phyloP scores from a whole-genome alignment of 2,888 invertebrate genomes.

The Muscina levida region DNA sequence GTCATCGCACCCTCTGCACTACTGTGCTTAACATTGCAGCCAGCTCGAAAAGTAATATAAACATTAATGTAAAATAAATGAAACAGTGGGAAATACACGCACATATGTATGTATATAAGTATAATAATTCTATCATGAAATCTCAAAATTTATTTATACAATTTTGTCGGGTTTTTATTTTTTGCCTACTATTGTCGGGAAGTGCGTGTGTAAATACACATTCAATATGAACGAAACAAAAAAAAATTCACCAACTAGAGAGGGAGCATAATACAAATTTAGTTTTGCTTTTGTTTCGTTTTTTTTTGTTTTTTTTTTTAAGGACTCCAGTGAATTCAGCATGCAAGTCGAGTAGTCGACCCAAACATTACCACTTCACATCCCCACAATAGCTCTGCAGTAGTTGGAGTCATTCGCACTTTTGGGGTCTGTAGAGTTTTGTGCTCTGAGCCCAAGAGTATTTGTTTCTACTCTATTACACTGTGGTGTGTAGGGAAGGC shows the following conservation, averaged over 20 bases:
- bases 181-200: conserved; percentile 3
- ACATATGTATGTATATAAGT: neutral
- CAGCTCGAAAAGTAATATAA: neutral
- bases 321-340: conserved; percentile 18
- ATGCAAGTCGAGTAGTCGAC: too few species aligned
- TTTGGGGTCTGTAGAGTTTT: neutral
- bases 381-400: too few species aligned
- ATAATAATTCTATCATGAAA: conserved; percentile 51
- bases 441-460: conserved; percentile 48
- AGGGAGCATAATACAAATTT: conserved; percentile 22
- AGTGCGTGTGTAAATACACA: neutral
- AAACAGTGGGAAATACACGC: conserved; percentile 31
- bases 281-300: conserved; percentile 8
- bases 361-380: too few species aligned
- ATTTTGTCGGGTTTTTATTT: neutral
- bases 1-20: too few species aligned
- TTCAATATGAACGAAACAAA: neutral
- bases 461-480: conserved; percentile 50
- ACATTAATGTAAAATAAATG: conserved; percentile 18
- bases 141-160: conserved; percentile 57
- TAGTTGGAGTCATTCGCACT: too few species aligned
- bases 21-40: too few species aligned
- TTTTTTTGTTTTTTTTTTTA: neutral
- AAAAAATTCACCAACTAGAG: conserved; percentile 38
- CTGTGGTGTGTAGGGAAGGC: conserved; percentile 36